A percentile compares a stretch with the other conserved stretches of the same genome.
phyloP scores from a whole-genome alignment of 1,140 invertebrate genomes.

The Panonychus citri region DNA sequence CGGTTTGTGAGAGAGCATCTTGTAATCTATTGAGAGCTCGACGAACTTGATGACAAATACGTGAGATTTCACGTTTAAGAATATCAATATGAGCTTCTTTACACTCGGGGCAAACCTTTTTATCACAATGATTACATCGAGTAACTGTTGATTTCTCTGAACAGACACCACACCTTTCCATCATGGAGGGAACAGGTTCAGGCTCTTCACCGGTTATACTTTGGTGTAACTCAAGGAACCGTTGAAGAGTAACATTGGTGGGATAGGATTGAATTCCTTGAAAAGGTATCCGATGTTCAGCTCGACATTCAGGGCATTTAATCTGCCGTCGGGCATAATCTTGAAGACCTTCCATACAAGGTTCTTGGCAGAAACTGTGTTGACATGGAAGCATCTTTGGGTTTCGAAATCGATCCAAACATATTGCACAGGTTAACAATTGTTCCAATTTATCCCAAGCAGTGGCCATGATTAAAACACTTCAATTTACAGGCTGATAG shows the following conservation, averaged over 20 bases:
- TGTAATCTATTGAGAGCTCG: constrained; percentile 59
- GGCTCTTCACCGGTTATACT: constrained; percentile 49
- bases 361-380: constrained; percentile 97
- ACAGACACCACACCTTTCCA: constrained; percentile 40
- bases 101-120: constrained; percentile 68
- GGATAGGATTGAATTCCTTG: constrained; percentile 73
- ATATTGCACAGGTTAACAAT: constrained; percentile 89
- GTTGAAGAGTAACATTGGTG: constrained; percentile 80
- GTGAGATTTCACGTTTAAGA: constrained; percentile 65
- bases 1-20: constrained; percentile 52
- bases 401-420: constrained; percentile 82
- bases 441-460: constrained; percentile 61
- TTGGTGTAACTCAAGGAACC: constrained; percentile 81
- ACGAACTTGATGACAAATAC: constrained; percentile 48
- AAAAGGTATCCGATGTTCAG: constrained; percentile 87
- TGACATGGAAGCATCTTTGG: constrained; percentile 96
- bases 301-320: constrained; percentile 95
- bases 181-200: constrained; percentile 19
- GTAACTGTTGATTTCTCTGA: constrained; percentile 78
- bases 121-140: constrained; percentile 76
- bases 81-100: constrained; percentile 85
- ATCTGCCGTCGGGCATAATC: constrained; percentile 84
- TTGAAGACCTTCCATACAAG: constrained; percentile 85
- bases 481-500: too few species aligned
- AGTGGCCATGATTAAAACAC: constrained; percentile 13